These are phyloP conservation scores for Danaus melanippus DNA, from an alignment of 1,140 invertebrate species.

Conservation along the genomic window DNA sequence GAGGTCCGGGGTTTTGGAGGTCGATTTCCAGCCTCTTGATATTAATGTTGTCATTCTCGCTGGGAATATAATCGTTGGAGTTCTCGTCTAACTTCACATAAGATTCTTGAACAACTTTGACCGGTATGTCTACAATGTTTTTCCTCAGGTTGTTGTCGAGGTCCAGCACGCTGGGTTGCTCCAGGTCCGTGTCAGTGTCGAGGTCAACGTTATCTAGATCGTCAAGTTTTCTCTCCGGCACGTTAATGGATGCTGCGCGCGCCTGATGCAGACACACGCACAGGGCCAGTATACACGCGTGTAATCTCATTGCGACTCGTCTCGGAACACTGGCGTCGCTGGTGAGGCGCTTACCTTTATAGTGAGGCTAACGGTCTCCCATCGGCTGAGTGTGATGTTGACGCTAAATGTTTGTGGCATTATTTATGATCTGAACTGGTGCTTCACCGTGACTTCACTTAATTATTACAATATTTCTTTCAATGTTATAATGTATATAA, in stretches of 20 bases:
- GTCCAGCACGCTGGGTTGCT: conserved; percentile 32
- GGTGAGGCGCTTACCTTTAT: conserved; percentile 41
- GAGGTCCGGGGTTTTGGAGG: conserved; percentile 47
- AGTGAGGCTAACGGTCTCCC: conserved; percentile 50
- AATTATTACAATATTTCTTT: no score
- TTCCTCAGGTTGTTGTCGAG: conserved; percentile 36
- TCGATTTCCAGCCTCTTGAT: conserved; percentile 42
- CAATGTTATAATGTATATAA: no score
- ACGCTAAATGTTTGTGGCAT: conserved; percentile 54
- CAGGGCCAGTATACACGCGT: conserved; percentile 37
- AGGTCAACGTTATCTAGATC: conserved; percentile 31
- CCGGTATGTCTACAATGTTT: conserved; percentile 33
- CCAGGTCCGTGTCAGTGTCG: conserved; percentile 37
- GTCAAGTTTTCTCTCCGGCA: conserved; percentile 30
- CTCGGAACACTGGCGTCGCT: conserved; percentile 35
- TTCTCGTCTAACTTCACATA: conserved; percentile 29
- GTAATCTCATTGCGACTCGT: conserved; percentile 42
- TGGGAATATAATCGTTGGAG: conserved; percentile 38
- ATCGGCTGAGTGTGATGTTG: conserved; percentile 11
- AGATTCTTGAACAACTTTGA: conserved; percentile 38
- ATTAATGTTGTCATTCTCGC: conserved; percentile 25
- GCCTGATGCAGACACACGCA: conserved; percentile 30
- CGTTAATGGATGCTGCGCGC: conserved; percentile 40
- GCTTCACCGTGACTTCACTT: not conserved
- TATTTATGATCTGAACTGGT: conserved; percentile 49